These are phyloP conservation scores for Thereva unica DNA, from an alignment of 2,888 invertebrate genomes.

Conservation along the genomic window DNA sequence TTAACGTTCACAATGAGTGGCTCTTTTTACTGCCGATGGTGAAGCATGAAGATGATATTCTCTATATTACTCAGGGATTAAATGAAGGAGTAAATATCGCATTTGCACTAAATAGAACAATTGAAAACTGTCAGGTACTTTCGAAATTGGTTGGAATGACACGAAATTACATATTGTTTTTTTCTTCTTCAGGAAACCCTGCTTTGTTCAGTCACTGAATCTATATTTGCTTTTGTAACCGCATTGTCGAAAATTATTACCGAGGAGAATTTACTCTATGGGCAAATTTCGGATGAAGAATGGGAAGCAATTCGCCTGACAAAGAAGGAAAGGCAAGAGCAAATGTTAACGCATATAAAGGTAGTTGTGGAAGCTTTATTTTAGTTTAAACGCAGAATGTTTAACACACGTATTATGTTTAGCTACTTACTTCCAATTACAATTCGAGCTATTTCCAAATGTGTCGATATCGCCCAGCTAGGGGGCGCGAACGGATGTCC, in stretches of 20 bases:
- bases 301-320: constrained; percentile 78
- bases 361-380: constrained; percentile 52
- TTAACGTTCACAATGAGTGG: constrained; percentile 78
- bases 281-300: constrained; percentile 81
- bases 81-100: constrained; percentile 83
- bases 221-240: constrained; percentile 68
- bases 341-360: constrained; percentile 66
- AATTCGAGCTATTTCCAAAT: too few species aligned
- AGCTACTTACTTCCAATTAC: too few species aligned
- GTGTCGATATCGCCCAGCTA: too few species aligned
- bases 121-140: constrained; percentile 62
- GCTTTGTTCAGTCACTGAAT: constrained; percentile 70
- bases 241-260: constrained; percentile 70
- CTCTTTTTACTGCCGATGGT: constrained; percentile 75
- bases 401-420: too few species aligned
- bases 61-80: constrained; percentile 63
- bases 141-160: neutral
- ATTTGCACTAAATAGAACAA: constrained; percentile 73
- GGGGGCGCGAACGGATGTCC: too few species aligned
- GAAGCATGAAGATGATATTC: constrained; percentile 59
- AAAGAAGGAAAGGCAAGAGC: constrained; percentile 64
- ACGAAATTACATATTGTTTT: constrained; percentile 2
- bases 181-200: constrained; percentile 64
- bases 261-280: constrained; percentile 73
- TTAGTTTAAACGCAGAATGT: too few species aligned